Evolutionary conservation across 2,113 vertebrate species (phyloP).

Genomic region (Piaya cayana): DNA sequence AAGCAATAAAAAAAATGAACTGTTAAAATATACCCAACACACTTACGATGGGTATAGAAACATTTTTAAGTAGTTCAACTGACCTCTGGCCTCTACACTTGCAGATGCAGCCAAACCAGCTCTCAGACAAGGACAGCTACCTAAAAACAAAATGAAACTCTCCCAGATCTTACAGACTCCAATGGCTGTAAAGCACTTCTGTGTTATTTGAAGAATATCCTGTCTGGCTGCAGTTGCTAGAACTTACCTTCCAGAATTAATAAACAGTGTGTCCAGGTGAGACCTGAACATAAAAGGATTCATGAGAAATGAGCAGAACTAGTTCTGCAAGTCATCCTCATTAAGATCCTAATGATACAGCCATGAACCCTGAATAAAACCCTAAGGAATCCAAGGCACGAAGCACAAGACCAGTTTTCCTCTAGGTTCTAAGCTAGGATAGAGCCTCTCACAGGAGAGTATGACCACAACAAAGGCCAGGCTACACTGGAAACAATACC

Average conservation of each 20-base stretch:
- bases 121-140: not conserved
- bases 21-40: not conserved
- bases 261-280: not conserved
- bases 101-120: not conserved
- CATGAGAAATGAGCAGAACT: not conserved
- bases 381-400: not conserved
- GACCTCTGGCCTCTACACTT: not conserved
- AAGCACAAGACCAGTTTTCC: not conserved
- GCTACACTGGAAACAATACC: not conserved
- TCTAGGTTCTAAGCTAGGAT: not conserved
- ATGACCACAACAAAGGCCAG: not conserved
- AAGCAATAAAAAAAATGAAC: not conserved
- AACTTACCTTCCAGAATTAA: not conserved
- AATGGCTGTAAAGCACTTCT: not conserved
- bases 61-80: not conserved
- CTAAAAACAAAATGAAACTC: not conserved
- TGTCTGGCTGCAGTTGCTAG: not conserved
- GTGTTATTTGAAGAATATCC: not conserved
- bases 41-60: not conserved
- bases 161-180: not conserved
- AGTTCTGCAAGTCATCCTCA: slow-evolving; percentile 10
- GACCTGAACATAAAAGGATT: not conserved
- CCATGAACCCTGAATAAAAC: not conserved
- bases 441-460: not conserved
- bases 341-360: slow-evolving; percentile 1